Base-by-base conservation (phyloP, 2,888 invertebrate species). In the Mimas tiliae region DNA sequence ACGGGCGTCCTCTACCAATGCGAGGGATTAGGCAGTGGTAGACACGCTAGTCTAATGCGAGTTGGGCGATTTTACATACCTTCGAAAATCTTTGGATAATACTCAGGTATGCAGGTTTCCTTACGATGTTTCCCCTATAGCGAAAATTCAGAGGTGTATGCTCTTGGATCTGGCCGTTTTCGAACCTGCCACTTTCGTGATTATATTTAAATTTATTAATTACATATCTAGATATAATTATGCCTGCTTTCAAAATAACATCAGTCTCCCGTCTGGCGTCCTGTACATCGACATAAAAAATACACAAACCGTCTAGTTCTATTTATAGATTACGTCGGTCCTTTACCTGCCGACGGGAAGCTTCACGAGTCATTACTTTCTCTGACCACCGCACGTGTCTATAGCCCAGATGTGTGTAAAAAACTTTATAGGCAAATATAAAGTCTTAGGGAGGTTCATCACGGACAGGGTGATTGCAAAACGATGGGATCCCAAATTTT, bases 291-390 rank as follows among this genome's bases (percentile, higher is more conserved):
- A 33, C 19, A 11, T 19, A 42, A 42, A 34, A 58, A 14, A 58
- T n/a, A 14, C 34, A n/a, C 8, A 45, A 48, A 63, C 27, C 45
- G 42, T 48, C 48, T 50, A 51, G 66, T 68, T 67, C 68, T 65
- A 58, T 58, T 34, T 65, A 42, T 67, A 70, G 70, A 67, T 67
- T 58, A 69, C 70, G 66, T 65, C 72, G 81, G 79, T 77, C 79
- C 73, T 83, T 83, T 82, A 83, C 85, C 84, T 81, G 81, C 74
- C 82, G 84, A 85, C 85, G 84, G 86, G 84, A 84, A 82, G 83
- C 83, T 91, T 91, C 90, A 91, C 88, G 91, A 90, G 82, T 87
- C 86, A 88, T 89, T 90, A 89, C 86, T 86, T 88, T 86, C 84
- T 88, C 90, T 92, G 92, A 89, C 91, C 89, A 83, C 91, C 89